phyloP scores from a whole-genome alignment of 1,140 invertebrate species.

The Zaprionus ghesquierei region DNA sequence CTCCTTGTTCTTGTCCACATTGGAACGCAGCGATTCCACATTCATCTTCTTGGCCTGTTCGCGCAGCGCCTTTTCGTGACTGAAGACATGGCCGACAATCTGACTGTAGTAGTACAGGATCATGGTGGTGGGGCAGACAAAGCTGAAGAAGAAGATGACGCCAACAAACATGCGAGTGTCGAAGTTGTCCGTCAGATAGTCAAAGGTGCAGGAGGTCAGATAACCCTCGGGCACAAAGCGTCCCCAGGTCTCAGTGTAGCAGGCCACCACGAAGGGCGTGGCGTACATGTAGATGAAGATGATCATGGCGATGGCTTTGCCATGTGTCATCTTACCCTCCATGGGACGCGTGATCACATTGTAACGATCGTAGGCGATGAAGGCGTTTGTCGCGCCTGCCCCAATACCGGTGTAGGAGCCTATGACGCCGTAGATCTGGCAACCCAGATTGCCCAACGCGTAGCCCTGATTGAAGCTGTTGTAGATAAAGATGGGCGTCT shows the following conservation, averaged over 20 bases:
- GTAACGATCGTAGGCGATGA: constrained; percentile 83
- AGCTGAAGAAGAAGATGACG: constrained; percentile 90
- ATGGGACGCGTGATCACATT: constrained; percentile 92
- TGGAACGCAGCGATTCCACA: constrained; percentile 91
- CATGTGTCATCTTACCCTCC: constrained; percentile 90
- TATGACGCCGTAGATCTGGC: constrained; percentile 90
- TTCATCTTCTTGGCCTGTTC: constrained; percentile 96
- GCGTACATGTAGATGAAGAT: constrained; percentile 89
- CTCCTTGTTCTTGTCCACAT: constrained; percentile 86
- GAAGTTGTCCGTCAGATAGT: constrained; percentile 90
- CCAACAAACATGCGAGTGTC: constrained; percentile 89
- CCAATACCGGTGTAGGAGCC: constrained; percentile 93
- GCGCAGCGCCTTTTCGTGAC: constrained; percentile 92
- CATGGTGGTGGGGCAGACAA: constrained; percentile 89
- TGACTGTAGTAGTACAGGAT: constrained; percentile 93
- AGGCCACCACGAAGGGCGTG: constrained; percentile 91
- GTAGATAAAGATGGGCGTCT: constrained; percentile 86
- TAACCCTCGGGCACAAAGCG: constrained; percentile 93
- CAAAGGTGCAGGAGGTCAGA: constrained; percentile 91
- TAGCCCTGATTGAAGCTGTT: constrained; percentile 92
- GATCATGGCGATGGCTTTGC: constrained; percentile 90
- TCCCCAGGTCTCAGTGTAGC: constrained; percentile 91
- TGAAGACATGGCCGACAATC: constrained; percentile 91
- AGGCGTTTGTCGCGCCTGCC: constrained; percentile 89
- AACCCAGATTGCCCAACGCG: constrained; percentile 88